Base-by-base conservation (phyloP, 2,888 invertebrate species). In the Pammene fasciana region DNA sequence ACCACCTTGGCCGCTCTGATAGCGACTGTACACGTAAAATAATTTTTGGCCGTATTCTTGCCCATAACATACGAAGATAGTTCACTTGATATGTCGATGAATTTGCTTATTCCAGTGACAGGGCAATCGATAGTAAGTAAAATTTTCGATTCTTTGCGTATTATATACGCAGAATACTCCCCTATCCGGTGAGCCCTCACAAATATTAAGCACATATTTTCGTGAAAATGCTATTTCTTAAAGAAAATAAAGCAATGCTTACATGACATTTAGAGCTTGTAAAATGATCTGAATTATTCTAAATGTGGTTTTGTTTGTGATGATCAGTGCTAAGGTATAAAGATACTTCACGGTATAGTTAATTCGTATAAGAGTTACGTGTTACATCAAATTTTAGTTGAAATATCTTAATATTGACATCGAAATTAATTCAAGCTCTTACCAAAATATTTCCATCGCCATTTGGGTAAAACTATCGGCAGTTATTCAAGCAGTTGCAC, bases 281-380 rank as follows among this genome's bases (percentile, higher is more conserved):
- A 61, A 48, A 62, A 60, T 13, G 50, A 62, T 62, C 50, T 26
- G 41, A 59, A 52, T 45, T 60, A 45, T 45, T 16, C 36, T 52
- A 67, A 50, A 50, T 16, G 13, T 48, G 48, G 55, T 13, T 55
- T 43, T 13, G 11, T 43, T 48, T 14, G 14, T 41, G 41, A 46
- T 50, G 68, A 68, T 57, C 50, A 56, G 62, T 64, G 62, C 68
- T 57, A 67, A 59, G 50, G 66, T 67, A 52, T 50, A 64, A 62
- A 68, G 16, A 48, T 56, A n/a, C 18, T 48, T 67, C 10, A 56
- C 41, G 68, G 62, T 56, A 68, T 62, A 48, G 55, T 62, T 68
- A 68, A 68, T 68, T 68, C 68, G 68, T 68, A 64, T 57, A 52
- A 38, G 50, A 14, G 50, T 41, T 61, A 61, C n/a, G 9, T 61